phyloP scores from a whole-genome alignment of 2,113 vertebrate genomes.

The Romanogobio albipinnatus region DNA sequence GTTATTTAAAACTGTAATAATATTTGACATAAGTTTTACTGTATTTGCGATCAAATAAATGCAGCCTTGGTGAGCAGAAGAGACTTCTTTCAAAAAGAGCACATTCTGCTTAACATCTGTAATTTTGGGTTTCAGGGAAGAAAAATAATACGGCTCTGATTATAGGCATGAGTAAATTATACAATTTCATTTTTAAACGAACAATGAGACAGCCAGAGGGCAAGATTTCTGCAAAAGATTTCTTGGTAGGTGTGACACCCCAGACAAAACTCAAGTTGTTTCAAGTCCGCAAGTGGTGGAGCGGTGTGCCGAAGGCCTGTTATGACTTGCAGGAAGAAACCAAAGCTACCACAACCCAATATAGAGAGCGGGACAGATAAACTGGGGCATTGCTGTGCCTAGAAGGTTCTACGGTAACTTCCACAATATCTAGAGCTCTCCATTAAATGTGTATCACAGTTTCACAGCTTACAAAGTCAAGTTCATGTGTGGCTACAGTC shows the following conservation, averaged over 20 bases:
- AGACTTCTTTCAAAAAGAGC: neutral
- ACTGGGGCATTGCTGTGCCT: neutral
- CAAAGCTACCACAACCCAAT: neutral
- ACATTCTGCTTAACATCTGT: neutral
- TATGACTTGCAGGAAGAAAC: neutral
- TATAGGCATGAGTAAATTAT: neutral
- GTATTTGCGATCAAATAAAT: neutral
- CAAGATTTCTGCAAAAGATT: neutral
- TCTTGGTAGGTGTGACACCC: neutral
- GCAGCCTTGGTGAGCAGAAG: neutral
- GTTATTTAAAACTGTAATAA: neutral
- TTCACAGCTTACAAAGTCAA: neutral
- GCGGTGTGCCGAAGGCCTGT: neutral
- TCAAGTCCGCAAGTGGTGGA: neutral
- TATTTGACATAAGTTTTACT: neutral
- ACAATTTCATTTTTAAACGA: neutral
- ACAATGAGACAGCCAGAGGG: neutral
- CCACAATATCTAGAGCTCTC: neutral
- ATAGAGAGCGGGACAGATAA: neutral
- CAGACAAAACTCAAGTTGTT: neutral
- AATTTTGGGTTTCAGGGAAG: neutral
- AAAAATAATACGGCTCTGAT: neutral
- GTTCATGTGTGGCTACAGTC: neutral
- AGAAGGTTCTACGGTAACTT: neutral
- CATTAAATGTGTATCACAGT: neutral